phyloP scores from a whole-genome alignment of 2,113 vertebrate species.

The Mohoua ochrocephala region DNA sequence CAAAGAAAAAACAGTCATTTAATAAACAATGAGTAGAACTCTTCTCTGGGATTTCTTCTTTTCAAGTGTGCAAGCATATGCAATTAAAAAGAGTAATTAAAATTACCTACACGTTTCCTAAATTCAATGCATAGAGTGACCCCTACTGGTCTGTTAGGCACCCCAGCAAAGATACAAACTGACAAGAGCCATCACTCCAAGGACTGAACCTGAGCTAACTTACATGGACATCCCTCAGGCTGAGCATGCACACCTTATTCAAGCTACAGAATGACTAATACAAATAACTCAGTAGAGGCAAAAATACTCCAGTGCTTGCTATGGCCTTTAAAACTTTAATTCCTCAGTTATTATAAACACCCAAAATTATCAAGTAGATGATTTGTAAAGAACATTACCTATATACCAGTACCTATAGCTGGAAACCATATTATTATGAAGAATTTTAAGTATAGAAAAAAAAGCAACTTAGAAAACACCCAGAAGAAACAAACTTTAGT shows the following conservation, averaged over 20 bases:
- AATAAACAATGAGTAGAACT: neutral
- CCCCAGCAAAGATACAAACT: neutral
- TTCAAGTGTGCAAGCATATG: neutral
- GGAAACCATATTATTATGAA: neutral
- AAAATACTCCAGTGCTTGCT: neutral
- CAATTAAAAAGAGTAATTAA: constrained; percentile 44
- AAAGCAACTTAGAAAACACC: neutral
- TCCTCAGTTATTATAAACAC: neutral
- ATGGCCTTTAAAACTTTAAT: neutral
- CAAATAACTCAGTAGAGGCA: neutral
- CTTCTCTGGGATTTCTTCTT: neutral
- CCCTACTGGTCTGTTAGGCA: constrained; percentile 65
- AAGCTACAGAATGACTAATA: neutral
- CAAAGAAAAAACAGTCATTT: neutral
- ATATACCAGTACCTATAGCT: neutral
- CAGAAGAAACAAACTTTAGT: neutral
- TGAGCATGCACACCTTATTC: neutral
- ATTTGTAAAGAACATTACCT: neutral
- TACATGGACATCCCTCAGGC: neutral
- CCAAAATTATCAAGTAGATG: neutral
- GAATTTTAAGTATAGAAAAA: neutral
- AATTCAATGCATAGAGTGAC: constrained; percentile 72
- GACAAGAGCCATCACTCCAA: neutral
- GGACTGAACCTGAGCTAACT: neutral
- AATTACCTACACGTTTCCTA: neutral